Evolutionary conservation across 1,140 invertebrate species (phyloP).

Genomic region (Bombyx mandarina): DNA sequence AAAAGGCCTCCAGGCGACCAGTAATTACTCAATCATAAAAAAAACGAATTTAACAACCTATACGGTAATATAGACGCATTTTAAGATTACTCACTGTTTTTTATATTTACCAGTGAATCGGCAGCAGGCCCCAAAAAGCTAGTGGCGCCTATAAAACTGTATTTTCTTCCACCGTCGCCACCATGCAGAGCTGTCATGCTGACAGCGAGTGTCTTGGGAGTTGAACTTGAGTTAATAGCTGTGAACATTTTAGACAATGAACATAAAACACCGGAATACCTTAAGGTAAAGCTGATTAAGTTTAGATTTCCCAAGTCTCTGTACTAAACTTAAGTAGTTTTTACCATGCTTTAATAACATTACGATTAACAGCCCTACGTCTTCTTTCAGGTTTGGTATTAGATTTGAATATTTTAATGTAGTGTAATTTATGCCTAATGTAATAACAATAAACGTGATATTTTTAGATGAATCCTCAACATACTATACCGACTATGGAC

Average conservation of each 20-base stretch:
- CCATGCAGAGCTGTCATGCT: slow-evolving; percentile 81
- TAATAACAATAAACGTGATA: slow-evolving; percentile 1
- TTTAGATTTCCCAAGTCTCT: no score
- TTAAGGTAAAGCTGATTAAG: slow-evolving; percentile 72
- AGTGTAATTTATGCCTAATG: no score
- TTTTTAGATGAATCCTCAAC: slow-evolving; percentile 69
- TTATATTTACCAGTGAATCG: slow-evolving; percentile 4
- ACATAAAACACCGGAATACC: slow-evolving; percentile 78
- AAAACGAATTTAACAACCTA: no score
- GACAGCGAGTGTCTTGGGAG: slow-evolving; percentile 76
- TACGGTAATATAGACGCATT: no score
- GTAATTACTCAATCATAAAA: no score
- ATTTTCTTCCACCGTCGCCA: slow-evolving; percentile 77
- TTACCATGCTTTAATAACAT: no score
- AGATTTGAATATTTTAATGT: no score
- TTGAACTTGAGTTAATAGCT: slow-evolving; percentile 80
- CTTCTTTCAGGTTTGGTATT: no score
- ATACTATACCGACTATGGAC: slow-evolving; percentile 78
- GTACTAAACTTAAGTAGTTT: no score
- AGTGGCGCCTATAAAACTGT: slow-evolving; percentile 70
- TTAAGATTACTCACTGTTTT: no score
- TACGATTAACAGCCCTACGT: no score
- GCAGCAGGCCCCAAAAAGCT: slow-evolving; percentile 57
- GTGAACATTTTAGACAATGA: slow-evolving; percentile 76
- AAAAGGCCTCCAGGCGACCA: no score